Percentiles rank a stretch among this genome's conserved stretches.
phyloP scores from a whole-genome alignment of 1,140 invertebrate species.

The Batillaria attramentaria region DNA sequence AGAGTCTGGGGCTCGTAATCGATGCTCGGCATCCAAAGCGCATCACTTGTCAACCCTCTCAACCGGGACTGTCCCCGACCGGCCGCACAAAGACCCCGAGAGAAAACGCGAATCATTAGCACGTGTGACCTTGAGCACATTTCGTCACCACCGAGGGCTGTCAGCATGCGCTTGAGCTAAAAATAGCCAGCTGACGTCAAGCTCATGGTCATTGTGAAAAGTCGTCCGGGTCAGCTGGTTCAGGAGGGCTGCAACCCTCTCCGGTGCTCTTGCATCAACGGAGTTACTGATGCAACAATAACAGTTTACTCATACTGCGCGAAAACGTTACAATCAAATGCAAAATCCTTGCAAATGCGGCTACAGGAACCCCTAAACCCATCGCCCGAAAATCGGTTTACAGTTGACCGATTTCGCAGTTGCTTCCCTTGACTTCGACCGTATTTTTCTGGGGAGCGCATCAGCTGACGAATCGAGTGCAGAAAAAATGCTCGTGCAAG shows the following conservation, averaged over 20 bases:
- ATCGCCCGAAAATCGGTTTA: neutral
- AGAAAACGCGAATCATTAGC: no score
- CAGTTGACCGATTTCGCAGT: slow-evolving; percentile 28
- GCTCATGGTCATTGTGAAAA: neutral
- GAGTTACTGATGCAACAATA: neutral
- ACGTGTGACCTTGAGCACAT: neutral
- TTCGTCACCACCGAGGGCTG: slow-evolving; percentile 14
- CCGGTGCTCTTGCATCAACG: neutral
- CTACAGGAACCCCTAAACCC: neutral
- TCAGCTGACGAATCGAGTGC: slow-evolving; percentile 19
- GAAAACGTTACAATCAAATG: neutral
- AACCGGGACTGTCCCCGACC: no score
- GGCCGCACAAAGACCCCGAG: neutral
- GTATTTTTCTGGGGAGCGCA: slow-evolving; percentile 13
- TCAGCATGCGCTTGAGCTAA: slow-evolving; percentile 6
- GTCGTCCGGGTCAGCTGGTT: slow-evolving; percentile 15
- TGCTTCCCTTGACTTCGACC: slow-evolving; percentile 30
- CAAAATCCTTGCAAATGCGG: neutral
- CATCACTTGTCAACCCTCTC: no score
- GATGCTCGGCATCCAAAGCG: no score
- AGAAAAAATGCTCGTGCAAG: neutral
- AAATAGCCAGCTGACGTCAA: slow-evolving; percentile 19
- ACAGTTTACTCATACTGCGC: neutral
- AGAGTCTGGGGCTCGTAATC: neutral
- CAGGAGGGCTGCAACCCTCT: neutral